Percentiles rank a stretch among this genome's conserved stretches.
Evolutionary conservation across 2,797 vertebrate species (phyloP).

Genomic region (Melanotaenia boesemani): DNA sequence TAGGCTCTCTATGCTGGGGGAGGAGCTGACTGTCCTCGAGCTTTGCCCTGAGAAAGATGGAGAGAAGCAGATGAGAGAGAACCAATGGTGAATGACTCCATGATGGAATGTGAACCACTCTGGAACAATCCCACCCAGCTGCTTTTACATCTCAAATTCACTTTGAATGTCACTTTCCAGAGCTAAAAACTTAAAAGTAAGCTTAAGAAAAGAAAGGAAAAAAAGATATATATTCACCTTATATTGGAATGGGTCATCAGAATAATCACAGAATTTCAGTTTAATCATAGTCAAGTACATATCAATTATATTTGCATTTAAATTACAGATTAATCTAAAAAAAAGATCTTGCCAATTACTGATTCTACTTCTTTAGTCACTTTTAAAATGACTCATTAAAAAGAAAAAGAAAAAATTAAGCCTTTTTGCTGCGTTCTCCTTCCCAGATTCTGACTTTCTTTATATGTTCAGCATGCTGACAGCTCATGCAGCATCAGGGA

Average conservation of each 20-base stretch:
- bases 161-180: background rate
- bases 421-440: background rate
- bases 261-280: background rate
- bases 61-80: background rate
- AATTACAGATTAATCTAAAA: conserved; percentile 20
- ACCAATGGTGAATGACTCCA: background rate
- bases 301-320: conserved; percentile 18
- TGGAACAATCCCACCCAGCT: background rate
- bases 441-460: background rate
- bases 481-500: background rate
- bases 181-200: background rate
- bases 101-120: background rate
- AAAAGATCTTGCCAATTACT: background rate
- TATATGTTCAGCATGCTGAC: background rate
- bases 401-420: no score
- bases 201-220: background rate
- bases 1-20: conserved; percentile 94
- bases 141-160: background rate
- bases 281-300: conserved; percentile 12
- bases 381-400: no score
- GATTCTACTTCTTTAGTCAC: background rate
- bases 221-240: background rate
- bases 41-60: conserved; percentile 83
- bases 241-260: background rate
- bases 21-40: conserved; percentile 90